Conservation (phyloP, 2,113 vertebrate species). For the Bothrops jararaca region DNA sequence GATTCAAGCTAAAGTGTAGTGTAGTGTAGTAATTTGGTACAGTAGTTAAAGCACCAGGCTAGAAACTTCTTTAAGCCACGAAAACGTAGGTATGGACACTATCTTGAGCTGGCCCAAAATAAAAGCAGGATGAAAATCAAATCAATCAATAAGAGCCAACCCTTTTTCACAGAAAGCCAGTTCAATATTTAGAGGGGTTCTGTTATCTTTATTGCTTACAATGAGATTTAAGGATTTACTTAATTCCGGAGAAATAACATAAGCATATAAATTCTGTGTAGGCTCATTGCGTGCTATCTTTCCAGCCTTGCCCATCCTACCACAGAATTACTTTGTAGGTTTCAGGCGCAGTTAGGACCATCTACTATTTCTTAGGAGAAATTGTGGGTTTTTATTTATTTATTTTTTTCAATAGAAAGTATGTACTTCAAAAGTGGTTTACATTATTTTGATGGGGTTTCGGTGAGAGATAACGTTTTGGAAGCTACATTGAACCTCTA, state of each 20-base stretch:
- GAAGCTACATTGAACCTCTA: conserved; percentile 39
- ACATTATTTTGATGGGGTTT: background rate
- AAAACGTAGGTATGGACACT: background rate
- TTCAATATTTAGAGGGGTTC: background rate
- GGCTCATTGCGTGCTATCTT: too few species aligned
- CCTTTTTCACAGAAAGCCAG: background rate
- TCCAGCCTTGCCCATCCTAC: background rate
- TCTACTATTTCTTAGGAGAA: background rate
- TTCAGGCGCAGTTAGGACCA: background rate
- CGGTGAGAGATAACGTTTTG: background rate
- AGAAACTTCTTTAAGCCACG: background rate
- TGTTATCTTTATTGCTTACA: background rate
- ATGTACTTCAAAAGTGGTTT: background rate
- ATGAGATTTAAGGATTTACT: background rate
- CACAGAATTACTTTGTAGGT: background rate
- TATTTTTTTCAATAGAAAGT: background rate
- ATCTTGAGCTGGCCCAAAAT: background rate
- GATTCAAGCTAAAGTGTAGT: background rate
- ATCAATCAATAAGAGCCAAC: background rate
- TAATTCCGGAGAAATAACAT: background rate
- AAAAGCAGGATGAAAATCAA: background rate
- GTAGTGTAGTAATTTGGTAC: background rate
- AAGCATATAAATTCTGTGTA: background rate
- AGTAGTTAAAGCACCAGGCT: background rate
- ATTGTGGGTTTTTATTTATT: background rate